A percentile compares a stretch with the other conserved stretches of the same genome.
These are phyloP conservation scores for Archips crataeganus DNA, from an alignment of 2,888 invertebrate genomes.

Conservation along the genomic window DNA sequence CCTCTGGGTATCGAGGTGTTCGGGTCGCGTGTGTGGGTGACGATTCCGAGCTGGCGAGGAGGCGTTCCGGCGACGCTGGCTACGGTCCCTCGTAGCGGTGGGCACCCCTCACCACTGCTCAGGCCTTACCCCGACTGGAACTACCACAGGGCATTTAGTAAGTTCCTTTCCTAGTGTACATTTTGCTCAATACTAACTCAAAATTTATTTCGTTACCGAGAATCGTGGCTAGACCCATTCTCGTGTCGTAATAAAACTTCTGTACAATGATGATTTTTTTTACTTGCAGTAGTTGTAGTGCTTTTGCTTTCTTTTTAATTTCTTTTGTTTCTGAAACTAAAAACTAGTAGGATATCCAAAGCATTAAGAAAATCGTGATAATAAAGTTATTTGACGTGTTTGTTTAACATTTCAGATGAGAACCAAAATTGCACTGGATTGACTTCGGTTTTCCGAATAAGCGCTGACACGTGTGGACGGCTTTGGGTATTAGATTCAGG, in stretches of 20 bases:
- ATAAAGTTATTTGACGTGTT: not conserved
- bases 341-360: not conserved
- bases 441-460: slow-evolving; percentile 91
- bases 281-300: too few relatives aligned
- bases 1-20: slow-evolving; percentile 91
- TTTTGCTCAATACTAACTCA: not conserved
- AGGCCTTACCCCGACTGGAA: slow-evolving; percentile 92
- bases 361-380: not conserved
- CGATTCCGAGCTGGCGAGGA: slow-evolving; percentile 91
- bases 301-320: too few relatives aligned
- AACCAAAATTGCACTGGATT: slow-evolving; percentile 87
- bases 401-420: slow-evolving; percentile 60
- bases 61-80: slow-evolving; percentile 92
- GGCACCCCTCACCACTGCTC: slow-evolving; percentile 85
- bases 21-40: slow-evolving; percentile 89
- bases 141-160: slow-evolving; percentile 86
- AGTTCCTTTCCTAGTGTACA: slow-evolving; percentile 45
- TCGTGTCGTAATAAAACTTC: too few relatives aligned
- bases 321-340: not conserved
- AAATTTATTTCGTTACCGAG: too few relatives aligned
- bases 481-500: slow-evolving; percentile 94
- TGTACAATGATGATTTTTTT: too few relatives aligned
- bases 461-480: slow-evolving; percentile 90
- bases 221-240: too few relatives aligned
- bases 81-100: slow-evolving; percentile 87